A percentile compares a stretch with the other conserved stretches of the same genome.
phyloP scores from a whole-genome alignment of 2,888 invertebrate genomes.

The Erebia aethiops region DNA sequence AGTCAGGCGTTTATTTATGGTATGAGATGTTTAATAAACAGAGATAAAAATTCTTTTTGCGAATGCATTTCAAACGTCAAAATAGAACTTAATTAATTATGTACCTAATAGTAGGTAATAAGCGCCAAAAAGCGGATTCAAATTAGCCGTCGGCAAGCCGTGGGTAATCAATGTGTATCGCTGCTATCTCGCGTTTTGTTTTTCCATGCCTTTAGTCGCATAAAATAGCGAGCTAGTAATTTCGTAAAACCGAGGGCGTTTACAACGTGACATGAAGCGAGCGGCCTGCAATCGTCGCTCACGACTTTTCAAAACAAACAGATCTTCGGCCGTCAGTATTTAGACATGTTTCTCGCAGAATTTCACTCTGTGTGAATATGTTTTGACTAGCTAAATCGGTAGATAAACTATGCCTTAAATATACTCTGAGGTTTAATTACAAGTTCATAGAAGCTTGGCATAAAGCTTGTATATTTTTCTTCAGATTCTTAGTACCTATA shows the following conservation, averaged over 20 bases:
- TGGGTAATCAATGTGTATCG: neutral
- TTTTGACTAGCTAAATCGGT: slow-evolving; percentile 73
- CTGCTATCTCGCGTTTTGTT: neutral
- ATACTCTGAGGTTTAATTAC: slow-evolving; percentile 39
- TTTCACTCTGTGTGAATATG: slow-evolving; percentile 68
- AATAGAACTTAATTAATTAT: neutral
- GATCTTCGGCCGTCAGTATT: slow-evolving; percentile 62
- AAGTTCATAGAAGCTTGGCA: slow-evolving; percentile 28
- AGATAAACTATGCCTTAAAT: slow-evolving; percentile 53
- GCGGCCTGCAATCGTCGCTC: slow-evolving; percentile 60
- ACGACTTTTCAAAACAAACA: slow-evolving; percentile 79
- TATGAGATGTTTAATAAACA: neutral
- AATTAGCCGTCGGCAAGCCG: no score
- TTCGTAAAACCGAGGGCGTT: slow-evolving; percentile 45
- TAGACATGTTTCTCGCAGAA: slow-evolving; percentile 60
- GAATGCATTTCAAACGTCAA: neutral
- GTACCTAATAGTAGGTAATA: neutral
- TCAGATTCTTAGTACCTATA: neutral
- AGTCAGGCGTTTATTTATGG: no score
- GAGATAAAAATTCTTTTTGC: neutral
- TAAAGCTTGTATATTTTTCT: neutral
- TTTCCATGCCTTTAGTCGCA: neutral
- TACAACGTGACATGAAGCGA: slow-evolving; percentile 64
- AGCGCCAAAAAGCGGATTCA: no score
- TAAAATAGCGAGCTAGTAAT: slow-evolving; percentile 35